Evolutionary conservation across 2,888 invertebrate species (phyloP).

Genomic region (Synergus umbraculus): DNA sequence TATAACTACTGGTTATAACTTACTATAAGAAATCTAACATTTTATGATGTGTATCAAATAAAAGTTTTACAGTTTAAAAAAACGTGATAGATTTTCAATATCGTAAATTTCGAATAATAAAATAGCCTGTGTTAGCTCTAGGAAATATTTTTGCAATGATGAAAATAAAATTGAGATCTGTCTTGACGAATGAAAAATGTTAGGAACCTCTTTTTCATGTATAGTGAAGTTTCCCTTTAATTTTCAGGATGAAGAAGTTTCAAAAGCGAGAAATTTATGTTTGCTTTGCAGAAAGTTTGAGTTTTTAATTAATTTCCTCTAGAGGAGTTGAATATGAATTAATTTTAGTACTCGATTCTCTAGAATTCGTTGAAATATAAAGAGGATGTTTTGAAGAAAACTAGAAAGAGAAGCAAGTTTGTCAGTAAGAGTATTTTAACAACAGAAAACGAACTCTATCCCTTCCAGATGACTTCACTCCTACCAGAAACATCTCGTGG

Average conservation of each 20-base stretch:
- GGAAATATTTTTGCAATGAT: neutral
- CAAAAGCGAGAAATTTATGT: neutral
- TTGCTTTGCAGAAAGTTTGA: neutral
- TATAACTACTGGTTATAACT: neutral
- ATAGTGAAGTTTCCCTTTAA: neutral
- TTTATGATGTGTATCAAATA: neutral
- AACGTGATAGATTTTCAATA: neutral
- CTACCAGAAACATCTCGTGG: constrained; percentile 52
- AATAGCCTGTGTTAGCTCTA: neutral
- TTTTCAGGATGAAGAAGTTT: neutral
- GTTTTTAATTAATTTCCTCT: neutral
- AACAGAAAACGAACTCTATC: constrained; percentile 51
- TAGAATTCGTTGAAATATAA: neutral
- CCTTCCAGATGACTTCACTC: constrained; percentile 62
- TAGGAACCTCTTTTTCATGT: neutral
- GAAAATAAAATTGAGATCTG: neutral
- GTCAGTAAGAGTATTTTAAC: constrained; percentile 45
- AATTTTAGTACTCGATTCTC: neutral
- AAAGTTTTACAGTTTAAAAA: neutral
- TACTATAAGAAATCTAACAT: neutral
- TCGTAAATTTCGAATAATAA: neutral
- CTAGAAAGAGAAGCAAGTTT: constrained; percentile 20
- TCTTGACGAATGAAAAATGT: neutral
- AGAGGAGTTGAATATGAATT: neutral
- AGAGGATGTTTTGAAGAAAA: neutral